A percentile compares a stretch with the other conserved stretches of the same genome.
phyloP scores from a whole-genome alignment of 2,113 vertebrate genomes.

The Alaudala cheleensis region DNA sequence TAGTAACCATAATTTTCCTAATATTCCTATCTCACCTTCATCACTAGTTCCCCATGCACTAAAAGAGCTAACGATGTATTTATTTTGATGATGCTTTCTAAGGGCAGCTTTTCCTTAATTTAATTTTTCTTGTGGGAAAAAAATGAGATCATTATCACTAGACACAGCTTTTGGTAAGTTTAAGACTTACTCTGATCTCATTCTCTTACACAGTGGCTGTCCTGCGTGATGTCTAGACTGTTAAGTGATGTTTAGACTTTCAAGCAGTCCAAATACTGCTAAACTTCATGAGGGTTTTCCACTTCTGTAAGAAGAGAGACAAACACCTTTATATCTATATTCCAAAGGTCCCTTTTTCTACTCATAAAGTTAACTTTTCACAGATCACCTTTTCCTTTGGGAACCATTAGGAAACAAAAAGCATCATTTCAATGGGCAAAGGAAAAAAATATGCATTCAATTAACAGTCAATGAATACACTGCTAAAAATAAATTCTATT shows the following conservation, averaged over 20 bases:
- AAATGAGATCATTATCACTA: not conserved
- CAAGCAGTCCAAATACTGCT: not conserved
- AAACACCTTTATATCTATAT: not conserved
- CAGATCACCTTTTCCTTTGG: conserved; percentile 24
- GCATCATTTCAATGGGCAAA: not conserved
- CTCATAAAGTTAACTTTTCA: not conserved
- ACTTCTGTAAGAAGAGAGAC: not conserved
- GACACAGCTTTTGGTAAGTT: not conserved
- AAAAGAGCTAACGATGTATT: not conserved
- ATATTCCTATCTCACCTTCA: not conserved
- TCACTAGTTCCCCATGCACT: not conserved
- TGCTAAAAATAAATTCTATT: conserved; percentile 30
- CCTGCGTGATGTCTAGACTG: not conserved
- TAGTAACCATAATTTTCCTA: not conserved
- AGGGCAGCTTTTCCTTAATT: not conserved
- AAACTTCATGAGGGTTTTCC: not conserved
- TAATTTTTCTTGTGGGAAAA: not conserved
- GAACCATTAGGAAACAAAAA: conserved; percentile 1
- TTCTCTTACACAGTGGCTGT: not conserved
- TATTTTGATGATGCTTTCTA: not conserved
- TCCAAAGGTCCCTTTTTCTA: not conserved
- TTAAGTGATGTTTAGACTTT: not conserved
- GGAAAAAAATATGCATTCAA: conserved; percentile 5
- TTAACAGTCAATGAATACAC: not conserved
- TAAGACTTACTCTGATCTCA: not conserved